These are phyloP conservation scores for Acanthoscelides obtectus DNA, from an alignment of 2,888 invertebrate species.

Conservation along the genomic window DNA sequence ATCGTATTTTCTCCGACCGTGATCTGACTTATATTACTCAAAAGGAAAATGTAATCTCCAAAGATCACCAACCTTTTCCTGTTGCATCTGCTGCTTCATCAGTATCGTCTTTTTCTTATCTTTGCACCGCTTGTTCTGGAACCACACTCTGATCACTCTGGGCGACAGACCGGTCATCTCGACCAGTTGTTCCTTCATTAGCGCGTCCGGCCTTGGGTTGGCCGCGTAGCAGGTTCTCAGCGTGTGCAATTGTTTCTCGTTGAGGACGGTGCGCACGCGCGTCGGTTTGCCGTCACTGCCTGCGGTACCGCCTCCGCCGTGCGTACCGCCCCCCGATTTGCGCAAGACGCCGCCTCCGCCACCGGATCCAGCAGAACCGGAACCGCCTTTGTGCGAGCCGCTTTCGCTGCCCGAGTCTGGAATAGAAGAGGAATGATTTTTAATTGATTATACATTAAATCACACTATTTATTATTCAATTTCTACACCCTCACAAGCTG, in stretches of 20 bases:
- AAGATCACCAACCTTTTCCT: slow-evolving; percentile 75
- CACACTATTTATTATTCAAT: no score
- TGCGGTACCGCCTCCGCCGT: slow-evolving; percentile 48
- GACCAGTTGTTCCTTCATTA: slow-evolving; percentile 98
- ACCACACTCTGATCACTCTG: slow-evolving; percentile 98
- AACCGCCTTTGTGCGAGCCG: slow-evolving; percentile 79
- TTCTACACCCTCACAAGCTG: no score
- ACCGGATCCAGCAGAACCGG: slow-evolving; percentile 44
- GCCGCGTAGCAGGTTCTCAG: slow-evolving; percentile 95
- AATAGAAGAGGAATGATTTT: slow-evolving; percentile 27
- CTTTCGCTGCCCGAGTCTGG: slow-evolving; percentile 92
- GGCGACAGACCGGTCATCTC: slow-evolving; percentile 98
- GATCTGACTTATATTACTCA: no score
- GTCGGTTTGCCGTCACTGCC: slow-evolving; percentile 91
- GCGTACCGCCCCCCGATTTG: slow-evolving; percentile 47
- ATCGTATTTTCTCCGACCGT: no score
- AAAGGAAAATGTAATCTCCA: no score
- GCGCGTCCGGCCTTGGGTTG: slow-evolving; percentile 96
- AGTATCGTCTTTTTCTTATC: slow-evolving; percentile 96
- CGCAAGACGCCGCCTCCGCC: slow-evolving; percentile 44
- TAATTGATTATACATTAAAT: no score
- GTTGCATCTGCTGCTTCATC: slow-evolving; percentile 96
- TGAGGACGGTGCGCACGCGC: slow-evolving; percentile 96
- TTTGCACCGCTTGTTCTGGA: slow-evolving; percentile 97
- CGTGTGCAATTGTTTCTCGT: slow-evolving; percentile 97